phyloP scores from a whole-genome alignment of 2,797 vertebrate genomes.

The Salarias fasciatus region DNA sequence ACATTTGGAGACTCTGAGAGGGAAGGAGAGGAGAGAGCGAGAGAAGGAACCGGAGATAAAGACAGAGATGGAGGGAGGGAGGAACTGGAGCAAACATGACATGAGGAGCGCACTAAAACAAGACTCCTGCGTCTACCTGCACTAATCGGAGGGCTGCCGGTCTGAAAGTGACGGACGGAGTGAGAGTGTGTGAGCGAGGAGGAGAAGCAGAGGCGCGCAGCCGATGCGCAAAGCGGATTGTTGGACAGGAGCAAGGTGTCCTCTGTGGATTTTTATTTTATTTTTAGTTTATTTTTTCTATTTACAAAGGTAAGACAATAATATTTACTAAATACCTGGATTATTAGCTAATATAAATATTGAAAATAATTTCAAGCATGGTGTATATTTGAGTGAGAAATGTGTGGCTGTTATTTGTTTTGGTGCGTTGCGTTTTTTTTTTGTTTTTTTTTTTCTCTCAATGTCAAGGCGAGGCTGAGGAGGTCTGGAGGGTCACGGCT shows the following conservation, averaged over 20 bases:
- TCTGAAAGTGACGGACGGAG: constrained; percentile 34
- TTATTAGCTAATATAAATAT: too few species aligned
- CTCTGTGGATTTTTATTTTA: constrained; percentile 21
- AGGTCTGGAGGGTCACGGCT: too few species aligned
- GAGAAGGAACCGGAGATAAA: constrained; percentile 18
- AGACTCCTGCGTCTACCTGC: constrained; percentile 54
- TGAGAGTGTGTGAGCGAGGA: background rate
- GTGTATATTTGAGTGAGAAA: too few species aligned
- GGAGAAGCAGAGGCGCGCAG: background rate
- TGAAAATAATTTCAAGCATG: too few species aligned
- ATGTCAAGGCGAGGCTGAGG: constrained; percentile 63
- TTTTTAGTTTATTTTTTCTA: background rate
- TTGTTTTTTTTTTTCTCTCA: constrained; percentile 60
- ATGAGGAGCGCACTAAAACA: constrained; percentile 73
- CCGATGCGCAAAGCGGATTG: constrained; percentile 33
- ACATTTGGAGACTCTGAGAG: constrained; percentile 79
- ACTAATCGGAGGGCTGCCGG: constrained; percentile 44
- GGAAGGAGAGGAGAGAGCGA: constrained; percentile 34
- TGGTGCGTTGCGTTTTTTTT: constrained; percentile 25
- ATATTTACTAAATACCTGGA: too few species aligned
- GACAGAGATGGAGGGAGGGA: constrained; percentile 51
- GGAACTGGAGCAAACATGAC: constrained; percentile 75
- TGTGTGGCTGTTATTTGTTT: constrained; percentile 46
- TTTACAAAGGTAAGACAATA: constrained; percentile 56
- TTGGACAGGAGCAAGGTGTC: constrained; percentile 18